Conservation (phyloP, 2,888 invertebrate species). For the Bugula neritina region DNA sequence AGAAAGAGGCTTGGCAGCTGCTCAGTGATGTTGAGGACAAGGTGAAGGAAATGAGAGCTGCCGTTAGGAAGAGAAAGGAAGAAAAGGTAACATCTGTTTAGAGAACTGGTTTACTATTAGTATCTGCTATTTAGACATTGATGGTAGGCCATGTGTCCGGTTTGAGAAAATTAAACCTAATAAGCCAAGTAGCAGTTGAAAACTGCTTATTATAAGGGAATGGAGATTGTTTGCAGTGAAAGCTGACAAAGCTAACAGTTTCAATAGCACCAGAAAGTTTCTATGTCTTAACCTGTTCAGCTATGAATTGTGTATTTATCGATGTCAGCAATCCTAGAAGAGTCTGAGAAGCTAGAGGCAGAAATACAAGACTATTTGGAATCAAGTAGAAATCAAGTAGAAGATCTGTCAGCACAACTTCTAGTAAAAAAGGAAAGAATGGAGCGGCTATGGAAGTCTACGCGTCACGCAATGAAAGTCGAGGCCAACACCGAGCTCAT, state of each 20-base stretch:
- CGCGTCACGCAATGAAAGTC: neutral
- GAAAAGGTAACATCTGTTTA: too few relatives aligned
- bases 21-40: neutral
- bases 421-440: neutral
- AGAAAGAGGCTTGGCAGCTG: neutral
- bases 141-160: too few relatives aligned
- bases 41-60: neutral
- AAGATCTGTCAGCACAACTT: neutral
- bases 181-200: too few relatives aligned
- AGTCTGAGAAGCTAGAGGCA: neutral
- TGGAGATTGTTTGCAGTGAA: too few relatives aligned
- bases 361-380: neutral
- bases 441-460: neutral
- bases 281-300: too few relatives aligned
- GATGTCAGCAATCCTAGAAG: neutral
- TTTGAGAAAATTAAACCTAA: too few relatives aligned
- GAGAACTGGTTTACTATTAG: too few relatives aligned
- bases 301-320: too few relatives aligned
- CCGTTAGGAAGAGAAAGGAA: neutral
- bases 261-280: too few relatives aligned
- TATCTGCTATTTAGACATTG: too few relatives aligned
- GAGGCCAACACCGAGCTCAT: neutral
- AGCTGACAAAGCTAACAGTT: too few relatives aligned
- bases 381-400: neutral
- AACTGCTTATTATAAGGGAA: too few relatives aligned